Percentiles rank a stretch among this genome's conserved stretches.
phyloP scores from a whole-genome alignment of 2,797 vertebrate genomes.

The Syncerus caffer region DNA sequence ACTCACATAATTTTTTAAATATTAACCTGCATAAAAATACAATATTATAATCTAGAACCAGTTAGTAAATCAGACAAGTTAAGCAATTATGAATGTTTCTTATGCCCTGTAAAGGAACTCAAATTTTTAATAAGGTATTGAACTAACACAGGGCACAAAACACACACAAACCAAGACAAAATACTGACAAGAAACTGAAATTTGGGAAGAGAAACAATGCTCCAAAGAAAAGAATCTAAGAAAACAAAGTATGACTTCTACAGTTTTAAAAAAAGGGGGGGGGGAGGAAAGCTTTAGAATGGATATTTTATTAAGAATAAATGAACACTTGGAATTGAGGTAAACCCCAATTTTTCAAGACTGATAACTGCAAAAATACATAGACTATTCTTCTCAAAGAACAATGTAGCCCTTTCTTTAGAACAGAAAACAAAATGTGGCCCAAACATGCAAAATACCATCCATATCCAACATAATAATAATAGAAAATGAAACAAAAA shows the following conservation, averaged over 20 bases:
- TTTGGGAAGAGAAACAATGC: background rate
- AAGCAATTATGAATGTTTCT: background rate
- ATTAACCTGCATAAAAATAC: background rate
- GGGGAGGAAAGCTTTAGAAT: background rate
- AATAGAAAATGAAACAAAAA: slow-evolving; percentile 12
- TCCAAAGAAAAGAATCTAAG: background rate
- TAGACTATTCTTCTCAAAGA: background rate
- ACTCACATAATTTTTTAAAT: background rate
- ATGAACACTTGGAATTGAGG: background rate
- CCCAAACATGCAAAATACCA: background rate
- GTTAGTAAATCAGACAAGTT: background rate
- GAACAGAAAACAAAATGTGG: background rate
- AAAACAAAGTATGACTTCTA: background rate
- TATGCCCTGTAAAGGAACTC: background rate
- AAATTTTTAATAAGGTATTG: background rate
- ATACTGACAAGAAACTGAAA: background rate
- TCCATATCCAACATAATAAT: background rate
- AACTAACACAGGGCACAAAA: background rate
- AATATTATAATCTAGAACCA: background rate
- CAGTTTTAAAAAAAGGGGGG: background rate
- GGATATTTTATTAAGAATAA: background rate
- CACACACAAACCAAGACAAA: background rate
- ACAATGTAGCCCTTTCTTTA: background rate
- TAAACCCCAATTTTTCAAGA: background rate
- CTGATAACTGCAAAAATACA: background rate